phyloP scores from a whole-genome alignment of 2,888 invertebrate species.

The Fabriciana adippe region DNA sequence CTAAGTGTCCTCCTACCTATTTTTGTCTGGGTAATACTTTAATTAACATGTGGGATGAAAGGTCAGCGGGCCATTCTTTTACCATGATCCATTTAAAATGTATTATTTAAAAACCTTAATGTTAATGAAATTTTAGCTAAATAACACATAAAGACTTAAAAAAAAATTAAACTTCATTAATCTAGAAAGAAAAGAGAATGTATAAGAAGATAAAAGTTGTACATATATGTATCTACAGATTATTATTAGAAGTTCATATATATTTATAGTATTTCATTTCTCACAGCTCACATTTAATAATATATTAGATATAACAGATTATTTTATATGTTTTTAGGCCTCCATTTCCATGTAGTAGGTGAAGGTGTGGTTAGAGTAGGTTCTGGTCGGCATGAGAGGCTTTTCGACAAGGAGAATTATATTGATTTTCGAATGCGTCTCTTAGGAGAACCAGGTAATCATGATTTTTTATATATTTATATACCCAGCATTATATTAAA shows the following conservation, averaged over 20 bases:
- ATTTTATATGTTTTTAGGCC: constrained; percentile 79
- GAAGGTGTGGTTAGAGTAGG: constrained; percentile 95
- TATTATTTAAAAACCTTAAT: background rate
- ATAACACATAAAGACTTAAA: background rate
- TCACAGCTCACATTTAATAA: too few relatives aligned
- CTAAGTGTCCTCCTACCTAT: constrained; percentile 12
- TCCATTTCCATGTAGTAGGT: constrained; percentile 96
- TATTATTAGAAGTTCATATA: too few relatives aligned
- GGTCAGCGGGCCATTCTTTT: constrained; percentile 34
- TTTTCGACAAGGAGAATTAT: constrained; percentile 96
- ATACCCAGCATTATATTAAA: constrained; percentile 14
- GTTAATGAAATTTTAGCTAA: background rate
- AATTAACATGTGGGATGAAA: constrained; percentile 36
- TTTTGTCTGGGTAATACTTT: constrained; percentile 9
- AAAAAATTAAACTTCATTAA: too few relatives aligned
- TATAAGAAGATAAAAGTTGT: too few relatives aligned
- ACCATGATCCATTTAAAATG: constrained; percentile 22
- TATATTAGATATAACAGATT: background rate
- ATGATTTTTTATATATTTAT: background rate
- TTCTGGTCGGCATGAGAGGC: constrained; percentile 90
- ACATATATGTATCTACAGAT: too few relatives aligned
- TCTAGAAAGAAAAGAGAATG: too few relatives aligned
- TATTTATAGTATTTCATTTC: too few relatives aligned
- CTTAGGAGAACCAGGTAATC: constrained; percentile 90
- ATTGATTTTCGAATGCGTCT: constrained; percentile 97